Evolutionary conservation across 1,140 invertebrate genomes (phyloP).

Genomic region (Gonioctena quinquepunctata): DNA sequence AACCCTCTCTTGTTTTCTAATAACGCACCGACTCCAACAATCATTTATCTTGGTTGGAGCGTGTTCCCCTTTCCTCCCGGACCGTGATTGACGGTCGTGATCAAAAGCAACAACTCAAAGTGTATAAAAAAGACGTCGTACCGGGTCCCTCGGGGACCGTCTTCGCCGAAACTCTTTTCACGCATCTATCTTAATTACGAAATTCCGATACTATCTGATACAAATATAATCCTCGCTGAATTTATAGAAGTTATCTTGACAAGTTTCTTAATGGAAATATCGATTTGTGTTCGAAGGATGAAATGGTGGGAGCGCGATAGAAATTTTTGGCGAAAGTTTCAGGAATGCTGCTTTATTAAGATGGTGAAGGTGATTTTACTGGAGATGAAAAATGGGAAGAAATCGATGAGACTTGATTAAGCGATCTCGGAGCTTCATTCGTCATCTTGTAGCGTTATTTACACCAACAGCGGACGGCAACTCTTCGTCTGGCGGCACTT

Average conservation of each 20-base stretch:
- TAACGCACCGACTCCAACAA: background rate
- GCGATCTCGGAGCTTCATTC: too few relatives aligned
- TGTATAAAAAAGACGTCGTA: background rate
- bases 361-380: too few relatives aligned
- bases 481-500: too few relatives aligned
- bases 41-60: background rate
- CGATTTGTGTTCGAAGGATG: too few relatives aligned
- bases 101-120: background rate
- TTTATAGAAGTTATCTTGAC: background rate
- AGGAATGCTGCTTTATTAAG: too few relatives aligned
- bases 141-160: background rate
- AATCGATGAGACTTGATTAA: too few relatives aligned
- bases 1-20: too few relatives aligned
- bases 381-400: too few relatives aligned
- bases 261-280: background rate
- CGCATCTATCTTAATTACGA: background rate
- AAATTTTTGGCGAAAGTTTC: too few relatives aligned
- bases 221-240: background rate
- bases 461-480: too few relatives aligned
- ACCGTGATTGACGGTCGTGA: background rate
- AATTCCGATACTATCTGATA: background rate
- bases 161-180: background rate
- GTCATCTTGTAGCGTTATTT: too few relatives aligned
- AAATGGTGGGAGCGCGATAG: too few relatives aligned
- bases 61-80: background rate